Evolutionary conservation across 64 coral and sea anemone genomes (phyloP).

Genomic region (Montipora cactus): DNA sequence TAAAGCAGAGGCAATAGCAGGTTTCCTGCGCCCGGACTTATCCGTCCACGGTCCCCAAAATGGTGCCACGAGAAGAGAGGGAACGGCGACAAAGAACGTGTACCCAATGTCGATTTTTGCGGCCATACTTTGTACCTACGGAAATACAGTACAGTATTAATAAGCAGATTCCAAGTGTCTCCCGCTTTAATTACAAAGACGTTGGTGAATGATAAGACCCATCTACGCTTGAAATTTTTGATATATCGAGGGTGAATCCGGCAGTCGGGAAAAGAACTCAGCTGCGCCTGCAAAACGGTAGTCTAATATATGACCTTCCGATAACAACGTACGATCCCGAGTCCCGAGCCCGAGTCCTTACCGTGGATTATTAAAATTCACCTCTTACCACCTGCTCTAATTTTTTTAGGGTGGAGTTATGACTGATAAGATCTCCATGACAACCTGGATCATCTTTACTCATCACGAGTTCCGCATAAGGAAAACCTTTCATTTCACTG

Average conservation of each 20-base stretch:
- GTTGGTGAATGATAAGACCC: too few species aligned
- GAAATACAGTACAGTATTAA: not conserved
- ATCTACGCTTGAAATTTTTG: too few species aligned
- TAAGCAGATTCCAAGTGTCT: too few species aligned
- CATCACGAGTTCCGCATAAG: conserved; percentile 54
- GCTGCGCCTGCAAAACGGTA: too few species aligned
- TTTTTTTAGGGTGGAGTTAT: conserved; percentile 41
- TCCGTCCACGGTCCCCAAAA: conserved; percentile 71
- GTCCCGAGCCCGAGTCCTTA: too few species aligned
- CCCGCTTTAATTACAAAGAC: too few species aligned
- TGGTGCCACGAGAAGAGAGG: conserved; percentile 13
- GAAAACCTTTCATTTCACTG: conserved; percentile 85
- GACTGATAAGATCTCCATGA: conserved; percentile 5
- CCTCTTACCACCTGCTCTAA: conserved; percentile 59
- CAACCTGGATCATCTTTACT: conserved; percentile 19
- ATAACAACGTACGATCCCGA: too few species aligned
- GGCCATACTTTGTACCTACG: conserved; percentile 73
- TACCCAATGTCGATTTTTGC: conserved; percentile 58
- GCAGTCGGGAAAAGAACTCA: too few species aligned
- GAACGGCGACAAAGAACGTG: not conserved
- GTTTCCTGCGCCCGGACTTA: conserved; percentile 37
- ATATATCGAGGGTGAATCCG: too few species aligned
- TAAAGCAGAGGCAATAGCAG: not conserved
- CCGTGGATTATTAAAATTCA: not conserved
- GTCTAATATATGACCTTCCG: too few species aligned